Percentiles rank a stretch among this genome's conserved stretches.
phyloP scores from a whole-genome alignment of 2,888 invertebrate species.

The Agrotis exclamationis region DNA sequence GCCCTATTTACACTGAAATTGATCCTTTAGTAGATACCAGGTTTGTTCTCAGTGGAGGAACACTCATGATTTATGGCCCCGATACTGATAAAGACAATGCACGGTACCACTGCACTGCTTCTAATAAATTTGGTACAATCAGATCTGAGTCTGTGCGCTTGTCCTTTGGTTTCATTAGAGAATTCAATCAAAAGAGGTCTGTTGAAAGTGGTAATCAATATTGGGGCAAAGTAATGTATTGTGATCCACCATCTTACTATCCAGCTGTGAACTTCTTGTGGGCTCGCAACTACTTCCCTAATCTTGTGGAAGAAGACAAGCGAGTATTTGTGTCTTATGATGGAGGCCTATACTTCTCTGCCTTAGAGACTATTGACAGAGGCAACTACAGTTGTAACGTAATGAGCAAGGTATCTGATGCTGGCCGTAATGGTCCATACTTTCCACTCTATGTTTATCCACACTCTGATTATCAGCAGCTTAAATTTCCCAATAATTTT shows the following conservation, averaged over 20 bases:
- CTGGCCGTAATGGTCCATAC: slow-evolving; percentile 97
- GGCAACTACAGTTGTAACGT: slow-evolving; percentile 98
- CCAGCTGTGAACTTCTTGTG: slow-evolving; percentile 97
- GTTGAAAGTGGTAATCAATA: slow-evolving; percentile 96
- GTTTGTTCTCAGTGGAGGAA: slow-evolving; percentile 97
- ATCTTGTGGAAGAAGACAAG: slow-evolving; percentile 98
- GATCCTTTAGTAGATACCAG: slow-evolving; percentile 94
- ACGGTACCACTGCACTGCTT: slow-evolving; percentile 97
- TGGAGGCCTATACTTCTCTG: slow-evolving; percentile 98
- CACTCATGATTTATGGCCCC: slow-evolving; percentile 96
- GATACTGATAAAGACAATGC: slow-evolving; percentile 96
- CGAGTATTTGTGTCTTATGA: slow-evolving; percentile 98
- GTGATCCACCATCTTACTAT: slow-evolving; percentile 98
- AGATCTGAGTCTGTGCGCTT: slow-evolving; percentile 97
- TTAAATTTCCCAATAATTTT: slow-evolving; percentile 98
- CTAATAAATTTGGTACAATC: slow-evolving; percentile 97
- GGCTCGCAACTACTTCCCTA: slow-evolving; percentile 97
- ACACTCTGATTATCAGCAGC: slow-evolving; percentile 97
- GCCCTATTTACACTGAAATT: slow-evolving; percentile 93
- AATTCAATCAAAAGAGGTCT: slow-evolving; percentile 97
- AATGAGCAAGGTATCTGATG: slow-evolving; percentile 96
- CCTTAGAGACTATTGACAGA: slow-evolving; percentile 97
- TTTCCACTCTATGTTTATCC: slow-evolving; percentile 96
- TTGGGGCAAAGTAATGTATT: slow-evolving; percentile 98
- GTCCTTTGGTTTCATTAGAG: slow-evolving; percentile 97